Conservation (phyloP, 2,888 invertebrate species). For the Dorcus parallelipipedus region DNA sequence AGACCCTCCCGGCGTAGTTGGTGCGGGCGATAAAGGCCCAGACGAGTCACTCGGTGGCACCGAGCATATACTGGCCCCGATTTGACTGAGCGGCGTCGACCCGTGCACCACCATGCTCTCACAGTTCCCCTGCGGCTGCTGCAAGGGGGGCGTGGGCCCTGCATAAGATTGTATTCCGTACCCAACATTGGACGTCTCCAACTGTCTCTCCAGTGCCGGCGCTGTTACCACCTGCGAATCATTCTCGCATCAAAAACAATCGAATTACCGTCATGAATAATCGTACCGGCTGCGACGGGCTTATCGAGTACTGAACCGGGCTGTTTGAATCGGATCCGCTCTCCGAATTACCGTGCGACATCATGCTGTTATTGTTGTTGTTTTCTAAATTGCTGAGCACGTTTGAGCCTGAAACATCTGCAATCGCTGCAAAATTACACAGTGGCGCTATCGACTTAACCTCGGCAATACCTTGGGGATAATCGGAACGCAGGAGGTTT, state of each 20-base stretch:
- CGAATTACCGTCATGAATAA: neutral
- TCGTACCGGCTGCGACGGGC: slow-evolving; percentile 42
- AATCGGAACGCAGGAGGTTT: slow-evolving; percentile 77
- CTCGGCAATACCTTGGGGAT: slow-evolving; percentile 56
- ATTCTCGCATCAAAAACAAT: neutral
- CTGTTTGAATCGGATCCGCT: slow-evolving; percentile 52
- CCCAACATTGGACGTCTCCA: slow-evolving; percentile 35
- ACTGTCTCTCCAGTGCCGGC: slow-evolving; percentile 32
- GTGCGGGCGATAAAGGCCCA: slow-evolving; percentile 59
- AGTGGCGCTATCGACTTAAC: neutral
- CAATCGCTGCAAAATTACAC: neutral
- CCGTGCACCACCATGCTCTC: slow-evolving; percentile 66
- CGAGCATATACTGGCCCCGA: slow-evolving; percentile 69
- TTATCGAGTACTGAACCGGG: slow-evolving; percentile 49
- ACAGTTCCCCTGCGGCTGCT: slow-evolving; percentile 48
- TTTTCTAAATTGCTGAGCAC: slow-evolving; percentile 44
- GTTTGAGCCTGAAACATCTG: slow-evolving; percentile 50
- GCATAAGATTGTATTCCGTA: slow-evolving; percentile 38
- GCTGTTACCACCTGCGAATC: slow-evolving; percentile 40
- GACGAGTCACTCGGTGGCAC: slow-evolving; percentile 54
- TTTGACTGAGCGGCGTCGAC: slow-evolving; percentile 70
- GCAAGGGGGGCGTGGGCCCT: slow-evolving; percentile 44
- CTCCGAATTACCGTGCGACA: slow-evolving; percentile 47
- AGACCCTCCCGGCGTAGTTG: slow-evolving; percentile 58
- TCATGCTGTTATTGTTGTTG: slow-evolving; percentile 50